Conservation (phyloP, 2,113 vertebrate genomes). For the Leucoraja erinaceus region DNA sequence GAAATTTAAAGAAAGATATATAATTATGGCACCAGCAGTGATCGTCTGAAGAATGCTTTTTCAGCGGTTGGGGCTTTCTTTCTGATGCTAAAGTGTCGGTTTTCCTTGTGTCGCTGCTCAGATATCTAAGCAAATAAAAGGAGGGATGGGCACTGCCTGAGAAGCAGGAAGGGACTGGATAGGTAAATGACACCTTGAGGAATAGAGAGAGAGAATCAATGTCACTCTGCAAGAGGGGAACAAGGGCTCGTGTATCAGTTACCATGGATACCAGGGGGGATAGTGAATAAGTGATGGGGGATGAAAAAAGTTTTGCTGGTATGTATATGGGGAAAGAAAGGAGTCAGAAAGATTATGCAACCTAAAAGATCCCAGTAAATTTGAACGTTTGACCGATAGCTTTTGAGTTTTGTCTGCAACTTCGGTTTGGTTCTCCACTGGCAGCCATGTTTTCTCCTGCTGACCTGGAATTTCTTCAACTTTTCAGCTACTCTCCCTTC, state of each 20-base stretch:
- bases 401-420: not conserved
- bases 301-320: not conserved
- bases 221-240: not conserved
- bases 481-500: not conserved
- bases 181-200: constrained; percentile 5
- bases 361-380: not conserved
- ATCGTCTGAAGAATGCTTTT: not conserved
- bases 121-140: constrained; percentile 29
- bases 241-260: not conserved
- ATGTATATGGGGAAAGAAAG: not conserved
- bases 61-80: not conserved
- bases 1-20: not conserved
- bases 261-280: not conserved
- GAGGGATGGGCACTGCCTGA: not conserved
- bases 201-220: not conserved
- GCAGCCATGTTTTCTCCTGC: not conserved
- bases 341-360: not conserved
- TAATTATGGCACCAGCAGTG: not conserved
- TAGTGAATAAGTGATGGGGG: not conserved
- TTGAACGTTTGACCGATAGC: not conserved
- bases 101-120: not conserved
- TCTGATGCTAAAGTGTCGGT: not conserved
- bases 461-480: too few species aligned
- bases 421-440: not conserved
- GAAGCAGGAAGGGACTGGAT: not conserved